phyloP scores from a whole-genome alignment of 2,113 vertebrate species.

The Perca schrenkii region DNA sequence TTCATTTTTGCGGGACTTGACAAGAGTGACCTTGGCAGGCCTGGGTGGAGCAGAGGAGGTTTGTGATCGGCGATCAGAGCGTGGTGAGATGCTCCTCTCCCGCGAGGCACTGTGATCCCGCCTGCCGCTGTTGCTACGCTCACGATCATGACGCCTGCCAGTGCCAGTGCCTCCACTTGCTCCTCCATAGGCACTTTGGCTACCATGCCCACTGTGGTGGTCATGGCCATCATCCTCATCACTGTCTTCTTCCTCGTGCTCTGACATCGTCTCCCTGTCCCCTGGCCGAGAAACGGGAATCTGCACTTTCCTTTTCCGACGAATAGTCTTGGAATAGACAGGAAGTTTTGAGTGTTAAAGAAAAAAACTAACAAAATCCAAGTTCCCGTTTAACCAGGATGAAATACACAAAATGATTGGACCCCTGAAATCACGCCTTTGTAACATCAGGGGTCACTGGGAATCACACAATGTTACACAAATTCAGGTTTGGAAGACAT shows the following conservation, averaged over 20 bases:
- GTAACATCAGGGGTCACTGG: no score
- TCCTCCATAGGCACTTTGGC: slow-evolving; percentile 73
- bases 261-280: slow-evolving; percentile 92
- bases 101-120: slow-evolving; percentile 91
- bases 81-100: slow-evolving; percentile 92
- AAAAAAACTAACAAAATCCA: no score
- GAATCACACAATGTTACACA: not conserved
- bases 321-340: slow-evolving; percentile 88
- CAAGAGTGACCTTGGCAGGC: slow-evolving; percentile 95
- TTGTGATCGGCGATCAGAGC: slow-evolving; percentile 92
- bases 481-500: not conserved
- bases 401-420: not conserved
- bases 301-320: slow-evolving; percentile 97
- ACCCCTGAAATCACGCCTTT: not conserved
- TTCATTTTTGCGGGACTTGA: slow-evolving; percentile 98
- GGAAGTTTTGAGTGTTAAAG: slow-evolving; percentile 4
- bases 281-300: slow-evolving; percentile 90
- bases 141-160: slow-evolving; percentile 80
- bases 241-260: slow-evolving; percentile 90
- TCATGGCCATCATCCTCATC: slow-evolving; percentile 92
- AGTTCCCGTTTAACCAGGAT: no score
- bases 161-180: slow-evolving; percentile 71
- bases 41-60: slow-evolving; percentile 89
- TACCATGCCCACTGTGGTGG: slow-evolving; percentile 79
- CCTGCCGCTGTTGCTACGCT: slow-evolving; percentile 82